phyloP scores from a whole-genome alignment of 2,888 invertebrate genomes.

The Cinara cedri region DNA sequence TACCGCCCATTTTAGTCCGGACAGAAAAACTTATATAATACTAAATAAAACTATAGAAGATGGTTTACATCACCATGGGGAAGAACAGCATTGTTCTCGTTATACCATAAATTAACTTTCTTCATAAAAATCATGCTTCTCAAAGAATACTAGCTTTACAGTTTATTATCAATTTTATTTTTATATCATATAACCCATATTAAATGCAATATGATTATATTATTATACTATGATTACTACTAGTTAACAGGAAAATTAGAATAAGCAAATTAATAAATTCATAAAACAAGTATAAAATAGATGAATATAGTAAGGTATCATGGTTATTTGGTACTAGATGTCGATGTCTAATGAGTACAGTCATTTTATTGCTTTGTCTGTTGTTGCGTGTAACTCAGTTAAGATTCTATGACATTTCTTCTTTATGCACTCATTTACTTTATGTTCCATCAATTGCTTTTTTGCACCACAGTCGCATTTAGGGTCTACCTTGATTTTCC shows the following conservation, averaged over 20 bases:
- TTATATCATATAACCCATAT: background rate
- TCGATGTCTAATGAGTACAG: background rate
- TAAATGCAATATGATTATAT: background rate
- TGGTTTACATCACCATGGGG: constrained; percentile 89
- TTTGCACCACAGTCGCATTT: too few relatives aligned
- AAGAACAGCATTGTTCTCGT: constrained; percentile 88
- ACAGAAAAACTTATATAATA: constrained; percentile 72
- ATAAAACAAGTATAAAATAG: too few relatives aligned
- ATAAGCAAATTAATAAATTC: background rate
- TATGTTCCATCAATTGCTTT: too few relatives aligned
- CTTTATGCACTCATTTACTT: background rate
- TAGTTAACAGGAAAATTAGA: background rate
- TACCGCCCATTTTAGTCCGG: constrained; percentile 84
- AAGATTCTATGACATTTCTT: background rate
- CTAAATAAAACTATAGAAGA: constrained; percentile 68
- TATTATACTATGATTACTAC: too few relatives aligned
- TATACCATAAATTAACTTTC: constrained; percentile 85
- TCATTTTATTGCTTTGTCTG: background rate
- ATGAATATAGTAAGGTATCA: too few relatives aligned
- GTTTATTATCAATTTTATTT: constrained; percentile 77
- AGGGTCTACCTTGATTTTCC: background rate
- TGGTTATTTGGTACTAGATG: background rate
- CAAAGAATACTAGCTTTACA: constrained; percentile 83
- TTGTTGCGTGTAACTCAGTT: background rate
- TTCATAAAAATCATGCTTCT: constrained; percentile 74